Conservation (phyloP, 2,888 invertebrate species). For the Dermolepida albohirtum region DNA sequence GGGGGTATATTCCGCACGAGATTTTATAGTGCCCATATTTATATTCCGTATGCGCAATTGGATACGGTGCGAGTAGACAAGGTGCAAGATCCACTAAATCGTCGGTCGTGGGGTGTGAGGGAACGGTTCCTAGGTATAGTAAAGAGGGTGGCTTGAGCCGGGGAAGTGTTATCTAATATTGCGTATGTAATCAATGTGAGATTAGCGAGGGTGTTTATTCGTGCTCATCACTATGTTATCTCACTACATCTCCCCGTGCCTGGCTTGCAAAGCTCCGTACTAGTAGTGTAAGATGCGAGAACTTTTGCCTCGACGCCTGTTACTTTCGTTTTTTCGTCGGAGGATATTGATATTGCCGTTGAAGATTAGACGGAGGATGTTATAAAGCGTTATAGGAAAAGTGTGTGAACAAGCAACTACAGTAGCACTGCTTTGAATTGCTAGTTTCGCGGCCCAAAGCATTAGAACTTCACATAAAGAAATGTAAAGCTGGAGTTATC, state of each 20-base stretch:
- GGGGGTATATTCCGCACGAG: conserved; percentile 36
- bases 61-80: conserved; percentile 47
- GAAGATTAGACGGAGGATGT: conserved; percentile 36
- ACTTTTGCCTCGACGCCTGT: conserved; percentile 46
- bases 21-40: conserved; percentile 47
- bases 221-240: conserved; percentile 60
- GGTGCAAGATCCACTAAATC: conserved; percentile 49
- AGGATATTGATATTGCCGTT: conserved; percentile 60
- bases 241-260: conserved; percentile 60
- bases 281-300: conserved; percentile 46
- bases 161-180: conserved; percentile 64
- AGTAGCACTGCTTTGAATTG: background rate
- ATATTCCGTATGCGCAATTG: conserved; percentile 53
- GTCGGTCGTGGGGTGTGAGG: conserved; percentile 36
- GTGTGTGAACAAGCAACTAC: conserved; percentile 5
- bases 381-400: conserved; percentile 32
- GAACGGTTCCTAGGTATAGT: conserved; percentile 22
- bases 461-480: no score
- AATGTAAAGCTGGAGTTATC: no score
- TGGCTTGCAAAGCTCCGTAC: conserved; percentile 44
- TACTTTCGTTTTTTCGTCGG: conserved; percentile 49
- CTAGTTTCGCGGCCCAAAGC: background rate
- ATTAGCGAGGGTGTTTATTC: conserved; percentile 63
- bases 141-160: conserved; percentile 46
- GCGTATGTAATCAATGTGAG: conserved; percentile 65